Percentiles rank a stretch among this genome's conserved stretches.
These are phyloP conservation scores for Eupithecia inturbata DNA, from an alignment of 2,888 invertebrate genomes.

Conservation along the genomic window DNA sequence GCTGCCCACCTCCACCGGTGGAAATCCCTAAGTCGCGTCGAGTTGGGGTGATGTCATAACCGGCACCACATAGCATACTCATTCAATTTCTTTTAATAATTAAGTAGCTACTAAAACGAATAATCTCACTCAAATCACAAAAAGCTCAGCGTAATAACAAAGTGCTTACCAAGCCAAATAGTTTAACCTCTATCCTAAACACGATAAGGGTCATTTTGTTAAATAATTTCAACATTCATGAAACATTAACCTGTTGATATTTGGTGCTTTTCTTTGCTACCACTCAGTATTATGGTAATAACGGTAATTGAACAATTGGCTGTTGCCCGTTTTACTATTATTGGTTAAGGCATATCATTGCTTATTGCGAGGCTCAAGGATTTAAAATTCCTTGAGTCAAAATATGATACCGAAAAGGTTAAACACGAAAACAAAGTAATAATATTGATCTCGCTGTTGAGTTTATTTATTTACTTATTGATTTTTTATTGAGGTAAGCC, in stretches of 20 bases:
- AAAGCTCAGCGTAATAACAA: slow-evolving; percentile 29
- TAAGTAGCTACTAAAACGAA: slow-evolving; percentile 11
- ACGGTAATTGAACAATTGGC: slow-evolving; percentile 5
- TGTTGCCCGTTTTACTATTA: slow-evolving; percentile 5
- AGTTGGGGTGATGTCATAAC: too few relatives aligned
- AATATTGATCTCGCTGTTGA: too few relatives aligned
- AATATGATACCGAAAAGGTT: too few relatives aligned
- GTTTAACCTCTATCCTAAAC: slow-evolving; percentile 32
- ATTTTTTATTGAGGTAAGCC: too few relatives aligned
- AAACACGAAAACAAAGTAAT: too few relatives aligned
- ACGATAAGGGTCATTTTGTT: slow-evolving; percentile 32
- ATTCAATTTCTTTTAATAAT: neutral
- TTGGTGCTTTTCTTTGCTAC: slow-evolving; percentile 40
- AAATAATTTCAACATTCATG: slow-evolving; percentile 40
- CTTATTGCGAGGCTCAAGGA: neutral
- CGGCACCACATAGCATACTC: too few relatives aligned
- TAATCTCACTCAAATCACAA: slow-evolving; percentile 23
- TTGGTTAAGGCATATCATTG: neutral
- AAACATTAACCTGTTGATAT: slow-evolving; percentile 45
- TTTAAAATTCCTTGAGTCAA: too few relatives aligned
- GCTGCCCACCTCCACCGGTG: too few relatives aligned
- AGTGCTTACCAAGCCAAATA: slow-evolving; percentile 17
- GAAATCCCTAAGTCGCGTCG: too few relatives aligned
- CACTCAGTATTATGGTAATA: slow-evolving; percentile 32
- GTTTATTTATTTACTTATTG: too few relatives aligned